Base-by-base conservation (phyloP, 2,888 invertebrate species). In the Diaperis boleti region DNA sequence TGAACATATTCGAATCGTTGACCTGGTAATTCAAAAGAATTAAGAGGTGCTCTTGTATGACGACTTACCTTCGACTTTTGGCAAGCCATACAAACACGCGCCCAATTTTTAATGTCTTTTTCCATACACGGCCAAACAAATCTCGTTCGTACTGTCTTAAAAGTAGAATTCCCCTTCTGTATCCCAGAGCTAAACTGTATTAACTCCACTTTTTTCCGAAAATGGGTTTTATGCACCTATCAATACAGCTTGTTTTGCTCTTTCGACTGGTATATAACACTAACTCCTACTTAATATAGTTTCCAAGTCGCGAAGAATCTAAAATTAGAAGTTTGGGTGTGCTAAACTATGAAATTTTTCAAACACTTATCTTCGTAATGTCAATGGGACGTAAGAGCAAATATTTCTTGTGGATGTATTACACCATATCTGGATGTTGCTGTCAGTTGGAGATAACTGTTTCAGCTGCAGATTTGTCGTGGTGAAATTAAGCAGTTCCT, bases 291-390 rank as follows among this genome's bases (percentile, higher is more conserved):
- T n/a, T n/a, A n/a, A n/a, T n/a, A n/a, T n/a, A n/a, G n/a, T n/a
- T n/a, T n/a, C n/a, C n/a, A n/a, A n/a, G n/a, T n/a, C n/a, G n/a
- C n/a, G n/a, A n/a, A n/a, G n/a, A n/a, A n/a, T n/a, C n/a, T n/a
- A n/a, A n/a, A n/a, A n/a, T n/a, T n/a, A n/a, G n/a, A n/a, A n/a
- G 0, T 76, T 74, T 3, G 76, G 73, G 47, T 78, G 78, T 1
- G 70, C 62, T 1, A 75, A 47, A 0, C 62, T 52, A 54, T 78
- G 76, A 0, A 75, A 1, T 0, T 37, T 6, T 8, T 72, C 18
- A 29, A 67, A 67, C 11, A 61, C 7, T 22, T 22, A 4, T 7
- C 22, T 22, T 7, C 22, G 22, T 4, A 22, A 22, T 22, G 5
- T 4, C 37, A 35, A 13, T 10, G 29, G 20, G 31, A 15, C 66